Base-by-base conservation (phyloP, 2,888 invertebrate species). In the Sphaerophoria taeniata region DNA sequence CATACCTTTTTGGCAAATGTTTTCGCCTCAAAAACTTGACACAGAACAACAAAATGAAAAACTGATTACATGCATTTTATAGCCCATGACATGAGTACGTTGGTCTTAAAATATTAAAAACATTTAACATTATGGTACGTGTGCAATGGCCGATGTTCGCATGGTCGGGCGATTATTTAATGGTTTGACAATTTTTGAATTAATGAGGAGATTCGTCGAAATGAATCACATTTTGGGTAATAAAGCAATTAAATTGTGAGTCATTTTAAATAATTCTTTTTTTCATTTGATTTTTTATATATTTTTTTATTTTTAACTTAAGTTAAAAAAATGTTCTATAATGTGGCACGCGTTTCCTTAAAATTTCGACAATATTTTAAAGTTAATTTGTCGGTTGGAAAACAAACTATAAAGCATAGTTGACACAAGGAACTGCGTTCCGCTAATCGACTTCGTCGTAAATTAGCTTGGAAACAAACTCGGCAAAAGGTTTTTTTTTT, bases 61-160 rank as follows among this genome's bases (percentile, higher is more conserved):
- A 63, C n/a, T 63, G 43, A 60, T 33, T 82, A 72, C 67, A 77
- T 73, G 82, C 69, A 73, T 82, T 77, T 82, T 61, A 82, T 77
- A 77, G 82, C n/a, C 77, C 60, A 33, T 11, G 24, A 65, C 70
- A 76, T 76, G 76, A 76, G 56, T 81, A 58, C 65, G 60, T 49
- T 45, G 65, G 43, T 72, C 58, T 65, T 39, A 63, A 65, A 56
- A 58, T 65, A 58, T 63, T 47, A 24, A 4, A 65, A 75, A 47
- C 65, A 71, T 51, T 82, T 76, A 60, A 39, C 53, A 53, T 53
- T 24, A 39, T 67, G 53, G 67, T 67, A 67, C 67, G 67, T 67
- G 53, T 67, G 67, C 67, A 67, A 67, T 56, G 67, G n/a, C 49
- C 36, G 45, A 33, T 33, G 55, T 71, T 34, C 14, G 24, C n/a